These are phyloP conservation scores for Neostethus bicornis DNA, from an alignment of 2,797 vertebrate genomes.

Conservation along the genomic window DNA sequence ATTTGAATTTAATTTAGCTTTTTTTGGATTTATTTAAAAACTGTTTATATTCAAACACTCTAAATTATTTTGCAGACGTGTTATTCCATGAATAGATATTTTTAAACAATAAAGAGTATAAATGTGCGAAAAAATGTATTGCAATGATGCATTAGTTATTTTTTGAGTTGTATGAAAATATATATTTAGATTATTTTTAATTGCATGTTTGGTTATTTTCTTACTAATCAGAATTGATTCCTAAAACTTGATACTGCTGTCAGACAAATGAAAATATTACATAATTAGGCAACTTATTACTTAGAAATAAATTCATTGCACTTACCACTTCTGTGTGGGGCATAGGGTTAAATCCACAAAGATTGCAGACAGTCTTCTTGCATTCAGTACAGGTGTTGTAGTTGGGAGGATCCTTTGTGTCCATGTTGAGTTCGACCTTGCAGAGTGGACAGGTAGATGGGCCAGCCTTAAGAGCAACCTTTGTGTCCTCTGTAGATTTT, in stretches of 20 bases:
- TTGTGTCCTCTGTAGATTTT: conserved; percentile 56
- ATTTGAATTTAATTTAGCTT: no score
- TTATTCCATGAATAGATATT: neutral
- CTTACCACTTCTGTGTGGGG: conserved; percentile 88
- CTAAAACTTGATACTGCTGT: neutral
- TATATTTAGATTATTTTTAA: neutral
- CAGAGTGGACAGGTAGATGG: conserved; percentile 86
- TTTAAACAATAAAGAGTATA: neutral
- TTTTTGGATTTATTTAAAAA: no score
- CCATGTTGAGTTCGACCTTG: conserved; percentile 87
- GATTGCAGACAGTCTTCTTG: conserved; percentile 89
- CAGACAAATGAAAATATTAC: conserved; percentile 4
- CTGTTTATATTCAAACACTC: no score
- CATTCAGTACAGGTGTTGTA: conserved; percentile 93
- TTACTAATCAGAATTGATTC: neutral
- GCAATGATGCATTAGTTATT: neutral
- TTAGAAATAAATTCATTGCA: neutral
- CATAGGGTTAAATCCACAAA: conserved; percentile 96
- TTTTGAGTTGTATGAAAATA: neutral
- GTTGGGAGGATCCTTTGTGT: conserved; percentile 85
- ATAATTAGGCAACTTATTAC: neutral
- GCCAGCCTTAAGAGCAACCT: conserved; percentile 45
- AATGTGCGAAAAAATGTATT: neutral
- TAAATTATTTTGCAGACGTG: no score
- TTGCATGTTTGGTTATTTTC: neutral